Conservation (phyloP, 2,888 invertebrate genomes). For the Alviniconcha strummeri region DNA sequence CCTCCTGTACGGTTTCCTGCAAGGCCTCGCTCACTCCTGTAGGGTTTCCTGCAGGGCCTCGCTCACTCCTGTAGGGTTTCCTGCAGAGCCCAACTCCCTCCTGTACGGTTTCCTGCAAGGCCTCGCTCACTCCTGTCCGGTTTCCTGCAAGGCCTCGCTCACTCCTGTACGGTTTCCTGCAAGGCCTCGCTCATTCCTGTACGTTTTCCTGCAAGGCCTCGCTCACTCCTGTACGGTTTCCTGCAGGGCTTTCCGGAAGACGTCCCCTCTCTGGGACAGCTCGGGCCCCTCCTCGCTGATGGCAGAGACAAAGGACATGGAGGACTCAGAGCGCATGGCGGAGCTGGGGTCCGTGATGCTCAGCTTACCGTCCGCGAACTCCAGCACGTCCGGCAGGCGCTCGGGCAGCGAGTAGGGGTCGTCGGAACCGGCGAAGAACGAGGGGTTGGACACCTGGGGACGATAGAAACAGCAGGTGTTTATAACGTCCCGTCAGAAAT, state of each 20-base stretch:
- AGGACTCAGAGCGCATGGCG: constrained; percentile 17
- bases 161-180: constrained; percentile 6
- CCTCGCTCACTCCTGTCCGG: neutral
- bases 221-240: too few relatives aligned
- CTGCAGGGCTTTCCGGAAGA: neutral
- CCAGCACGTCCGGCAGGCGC: constrained; percentile 44
- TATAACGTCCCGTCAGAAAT: too few relatives aligned
- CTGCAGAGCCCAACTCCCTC: neutral
- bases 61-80: neutral
- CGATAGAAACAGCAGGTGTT: neutral
- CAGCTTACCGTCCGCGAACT: constrained; percentile 31
- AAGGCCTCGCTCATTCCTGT: too few relatives aligned
- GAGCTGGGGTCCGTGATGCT: neutral
- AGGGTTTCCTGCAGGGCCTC: neutral
- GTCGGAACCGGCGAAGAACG: constrained; percentile 46
- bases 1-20: too few relatives aligned
- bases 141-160: neutral
- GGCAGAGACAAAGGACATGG: constrained; percentile 20
- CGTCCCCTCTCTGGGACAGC: neutral
- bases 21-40: too few relatives aligned
- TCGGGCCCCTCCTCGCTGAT: neutral
- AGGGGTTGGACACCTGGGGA: constrained; percentile 37
- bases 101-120: neutral
- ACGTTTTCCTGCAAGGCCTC: too few relatives aligned
- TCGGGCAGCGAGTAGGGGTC: constrained; percentile 45